A percentile compares a stretch with the other conserved stretches of the same genome.
Evolutionary conservation across 2,113 vertebrate genomes (phyloP).

Genomic region (Pterophyllum scalare): DNA sequence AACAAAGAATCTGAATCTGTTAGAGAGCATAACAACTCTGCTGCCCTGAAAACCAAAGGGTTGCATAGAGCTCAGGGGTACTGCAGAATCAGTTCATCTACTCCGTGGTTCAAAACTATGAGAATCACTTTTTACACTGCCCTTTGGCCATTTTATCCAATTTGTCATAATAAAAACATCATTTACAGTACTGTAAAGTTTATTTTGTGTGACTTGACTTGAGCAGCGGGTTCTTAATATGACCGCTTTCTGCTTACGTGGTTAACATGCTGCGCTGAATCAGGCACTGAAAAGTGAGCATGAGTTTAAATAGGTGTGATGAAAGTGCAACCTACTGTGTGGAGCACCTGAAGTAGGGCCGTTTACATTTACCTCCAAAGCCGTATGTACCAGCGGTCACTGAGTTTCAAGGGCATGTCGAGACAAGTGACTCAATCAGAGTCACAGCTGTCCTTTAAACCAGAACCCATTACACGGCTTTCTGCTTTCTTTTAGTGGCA

Average conservation of each 20-base stretch:
- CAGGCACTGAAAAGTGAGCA: constrained; percentile 55
- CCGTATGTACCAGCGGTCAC: constrained; percentile 46
- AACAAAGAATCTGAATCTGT: not conserved
- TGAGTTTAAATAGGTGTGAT: constrained; percentile 69
- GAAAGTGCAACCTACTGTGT: constrained; percentile 56
- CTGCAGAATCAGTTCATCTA: not conserved
- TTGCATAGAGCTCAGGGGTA: not conserved
- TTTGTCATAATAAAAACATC: not conserved
- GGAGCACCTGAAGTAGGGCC: constrained; percentile 40
- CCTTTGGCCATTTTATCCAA: not conserved
- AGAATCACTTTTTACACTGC: not conserved
- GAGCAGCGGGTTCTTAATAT: constrained; percentile 22
- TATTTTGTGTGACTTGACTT: constrained; percentile 28
- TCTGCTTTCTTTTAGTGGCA: constrained; percentile 48
- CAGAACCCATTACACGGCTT: constrained; percentile 53
- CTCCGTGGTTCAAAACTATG: not conserved
- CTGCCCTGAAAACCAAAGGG: not conserved
- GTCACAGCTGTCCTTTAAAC: constrained; percentile 68
- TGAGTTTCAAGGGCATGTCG: constrained; percentile 63
- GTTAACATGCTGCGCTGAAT: constrained; percentile 49
- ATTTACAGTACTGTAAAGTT: not conserved
- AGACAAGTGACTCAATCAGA: constrained; percentile 52
- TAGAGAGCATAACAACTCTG: not conserved
- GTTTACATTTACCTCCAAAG: constrained; percentile 44
- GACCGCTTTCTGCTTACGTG: constrained; percentile 44